Percentiles rank a stretch among this genome's conserved stretches.
phyloP scores from a whole-genome alignment of 2,113 vertebrate genomes.

The Noturus placidus region DNA sequence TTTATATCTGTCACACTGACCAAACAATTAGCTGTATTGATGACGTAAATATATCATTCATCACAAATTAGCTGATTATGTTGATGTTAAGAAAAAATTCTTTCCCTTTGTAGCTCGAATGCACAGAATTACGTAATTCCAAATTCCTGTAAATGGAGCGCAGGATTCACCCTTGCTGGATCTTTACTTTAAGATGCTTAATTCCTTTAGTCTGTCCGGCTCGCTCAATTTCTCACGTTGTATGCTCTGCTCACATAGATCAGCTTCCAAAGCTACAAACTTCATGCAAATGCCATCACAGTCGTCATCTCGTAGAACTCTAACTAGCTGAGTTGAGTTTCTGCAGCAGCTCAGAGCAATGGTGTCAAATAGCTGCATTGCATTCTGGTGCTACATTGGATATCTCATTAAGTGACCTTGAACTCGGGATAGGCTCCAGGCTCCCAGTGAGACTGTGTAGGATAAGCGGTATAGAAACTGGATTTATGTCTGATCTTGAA shows the following conservation, averaged over 20 bases:
- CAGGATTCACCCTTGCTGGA: background rate
- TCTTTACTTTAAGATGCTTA: background rate
- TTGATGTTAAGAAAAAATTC: background rate
- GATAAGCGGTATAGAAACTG: no score
- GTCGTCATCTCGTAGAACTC: background rate
- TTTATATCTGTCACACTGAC: background rate
- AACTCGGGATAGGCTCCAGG: background rate
- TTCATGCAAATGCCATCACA: background rate
- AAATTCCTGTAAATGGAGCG: background rate
- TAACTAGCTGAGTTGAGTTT: background rate
- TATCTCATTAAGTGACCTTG: background rate
- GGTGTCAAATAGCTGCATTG: background rate
- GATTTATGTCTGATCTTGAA: background rate
- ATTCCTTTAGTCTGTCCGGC: background rate
- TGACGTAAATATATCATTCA: background rate
- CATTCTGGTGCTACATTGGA: background rate
- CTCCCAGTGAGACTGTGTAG: no score
- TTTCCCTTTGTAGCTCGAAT: background rate
- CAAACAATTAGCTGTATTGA: background rate
- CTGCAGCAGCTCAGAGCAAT: background rate
- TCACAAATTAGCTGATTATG: background rate
- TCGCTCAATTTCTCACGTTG: background rate
- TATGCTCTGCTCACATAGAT: background rate
- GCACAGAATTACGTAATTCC: background rate
- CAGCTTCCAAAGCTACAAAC: background rate